Base-by-base conservation (phyloP, 2,797 vertebrate species). In the Geotria australis region DNA sequence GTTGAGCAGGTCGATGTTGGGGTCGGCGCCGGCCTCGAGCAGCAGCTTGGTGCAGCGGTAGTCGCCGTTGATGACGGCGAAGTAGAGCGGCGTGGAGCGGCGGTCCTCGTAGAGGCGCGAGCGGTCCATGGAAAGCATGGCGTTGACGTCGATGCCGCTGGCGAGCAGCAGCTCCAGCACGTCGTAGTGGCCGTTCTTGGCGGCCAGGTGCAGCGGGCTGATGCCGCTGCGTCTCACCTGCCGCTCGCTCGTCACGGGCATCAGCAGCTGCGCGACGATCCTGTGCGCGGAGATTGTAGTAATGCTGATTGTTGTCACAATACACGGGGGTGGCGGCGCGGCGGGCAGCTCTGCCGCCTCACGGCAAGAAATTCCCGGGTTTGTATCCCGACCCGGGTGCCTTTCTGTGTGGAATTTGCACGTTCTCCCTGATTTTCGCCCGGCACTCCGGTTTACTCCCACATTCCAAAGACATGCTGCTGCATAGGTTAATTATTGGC, bases 121-220 rank as follows among this genome's bases (percentile, higher is more conserved):
- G 1, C 75, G 71, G 15, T 85, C 82, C 0, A 70, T 66, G 1
- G 80, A 86, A 57, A 96, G 74, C 58, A 64, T 63, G 5, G 73
- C 66, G 10, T 88, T 88, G 61, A 88, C 79, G 1, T 88, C 79
- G 1, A 80, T n/a, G 61, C 80, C 82, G 1, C 76, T 76, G 3
- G 72, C 64, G 1, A 95, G 74, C 61, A 95, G 75, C 55, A 71
- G 60, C 64, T 86, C 79, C 48, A 96, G 66, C 57, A 81, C 68
- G 1, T 73, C 71, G 1, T 85, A 76, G 0, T 73, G 71, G 68
- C 91, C 82, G 57, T 73, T 71, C 47, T 96, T 84, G 0, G 83
- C 83, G 0, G 89, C 89, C n/a, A 89, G 51, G 63, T 96, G 89
- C 46, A 96, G 71, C 1, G 89, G 89, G 59, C 85, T 96, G 68